These are phyloP conservation scores for Paralvinella palmiformis DNA, from an alignment of 1,140 invertebrate species.

Conservation along the genomic window DNA sequence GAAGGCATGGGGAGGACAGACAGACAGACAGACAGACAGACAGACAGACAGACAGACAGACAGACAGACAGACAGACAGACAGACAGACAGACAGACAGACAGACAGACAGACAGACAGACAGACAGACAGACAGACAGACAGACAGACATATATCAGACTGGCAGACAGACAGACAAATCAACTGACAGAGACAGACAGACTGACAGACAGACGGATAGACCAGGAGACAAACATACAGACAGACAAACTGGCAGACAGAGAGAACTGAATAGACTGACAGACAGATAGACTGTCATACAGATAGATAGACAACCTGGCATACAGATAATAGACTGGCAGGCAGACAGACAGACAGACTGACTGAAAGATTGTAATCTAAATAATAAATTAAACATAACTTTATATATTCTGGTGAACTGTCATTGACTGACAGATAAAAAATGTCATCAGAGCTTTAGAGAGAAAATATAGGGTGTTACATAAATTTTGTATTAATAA, in stretches of 20 bases:
- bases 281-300: not conserved
- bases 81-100: constrained; percentile 19
- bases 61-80: constrained; percentile 19
- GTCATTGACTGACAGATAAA: too few species aligned
- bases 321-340: too few species aligned
- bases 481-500: too few species aligned
- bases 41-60: constrained; percentile 20
- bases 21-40: constrained; percentile 20
- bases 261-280: not conserved
- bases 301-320: too few species aligned
- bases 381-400: too few species aligned
- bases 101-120: constrained; percentile 15
- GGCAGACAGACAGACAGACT: too few species aligned
- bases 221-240: constrained; percentile 12
- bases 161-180: constrained; percentile 9
- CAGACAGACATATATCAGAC: constrained; percentile 15
- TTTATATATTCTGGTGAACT: too few species aligned
- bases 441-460: too few species aligned
- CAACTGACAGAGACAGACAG: constrained; percentile 7
- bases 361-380: too few species aligned
- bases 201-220: constrained; percentile 7
- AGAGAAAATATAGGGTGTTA: too few species aligned
- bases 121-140: constrained; percentile 13
- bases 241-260: not conserved
- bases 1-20: not conserved